A percentile compares a stretch with the other conserved stretches of the same genome.
These are phyloP conservation scores for Anguilla marmorata DNA, from an alignment of 2,797 vertebrate genomes.

Conservation along the genomic window DNA sequence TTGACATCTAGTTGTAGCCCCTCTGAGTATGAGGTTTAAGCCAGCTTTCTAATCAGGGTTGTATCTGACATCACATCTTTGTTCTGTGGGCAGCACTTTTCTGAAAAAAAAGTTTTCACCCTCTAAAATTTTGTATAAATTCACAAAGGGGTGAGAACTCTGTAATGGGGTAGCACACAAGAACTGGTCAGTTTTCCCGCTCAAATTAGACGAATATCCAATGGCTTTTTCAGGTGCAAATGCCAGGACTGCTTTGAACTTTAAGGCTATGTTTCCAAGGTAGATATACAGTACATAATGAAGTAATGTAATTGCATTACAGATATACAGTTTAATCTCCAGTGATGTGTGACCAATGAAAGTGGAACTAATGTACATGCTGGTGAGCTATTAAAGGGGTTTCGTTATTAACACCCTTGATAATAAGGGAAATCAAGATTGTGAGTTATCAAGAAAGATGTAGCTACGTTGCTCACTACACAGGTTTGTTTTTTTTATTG, in stretches of 20 bases:
- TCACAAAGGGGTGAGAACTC: not conserved
- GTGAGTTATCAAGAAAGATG: not conserved
- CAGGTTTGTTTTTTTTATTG: not conserved
- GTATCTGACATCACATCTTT: not conserved
- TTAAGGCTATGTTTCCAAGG: not conserved
- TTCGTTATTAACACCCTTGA: not conserved
- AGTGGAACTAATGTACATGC: not conserved
- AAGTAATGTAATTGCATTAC: not conserved
- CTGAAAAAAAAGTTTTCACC: not conserved
- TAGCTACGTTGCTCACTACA: not conserved
- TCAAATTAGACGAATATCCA: not conserved
- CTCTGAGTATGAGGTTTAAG: too few relatives aligned
- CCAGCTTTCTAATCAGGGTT: not conserved
- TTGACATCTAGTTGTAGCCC: too few relatives aligned
- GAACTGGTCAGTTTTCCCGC: not conserved
- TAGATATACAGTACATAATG: not conserved
- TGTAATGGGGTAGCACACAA: not conserved
- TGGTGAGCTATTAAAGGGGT: not conserved
- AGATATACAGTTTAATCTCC: not conserved
- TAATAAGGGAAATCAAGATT: not conserved
- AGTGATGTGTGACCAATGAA: not conserved
- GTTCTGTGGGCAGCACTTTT: not conserved
- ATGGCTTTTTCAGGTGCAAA: not conserved
- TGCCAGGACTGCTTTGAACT: not conserved
- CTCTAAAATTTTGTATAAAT: not conserved